Evolutionary conservation across 2,113 vertebrate species (phyloP), one percentile per base, ranked within the genome.

Genomic region (Oncorhynchus tshawytscha): DNA sequence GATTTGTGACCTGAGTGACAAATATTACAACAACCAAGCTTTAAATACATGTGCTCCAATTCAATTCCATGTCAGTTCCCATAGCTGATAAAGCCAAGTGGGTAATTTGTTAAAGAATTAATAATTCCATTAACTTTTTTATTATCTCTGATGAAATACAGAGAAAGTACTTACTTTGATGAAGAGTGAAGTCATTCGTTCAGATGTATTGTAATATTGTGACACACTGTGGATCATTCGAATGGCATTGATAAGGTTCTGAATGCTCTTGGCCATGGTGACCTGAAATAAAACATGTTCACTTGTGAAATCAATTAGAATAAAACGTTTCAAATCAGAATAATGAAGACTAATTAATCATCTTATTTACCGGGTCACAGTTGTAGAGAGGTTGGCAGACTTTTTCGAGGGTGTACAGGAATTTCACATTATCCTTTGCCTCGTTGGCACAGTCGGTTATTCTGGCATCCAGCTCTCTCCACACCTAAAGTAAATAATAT

Each of bases 361-460:
- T 45, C 9, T 8, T 49, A 75, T 80, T 51, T 93, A 96, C 95
- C 76, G 94, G 76, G 76, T 96, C 95, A 78, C 76, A 89, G 75
- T 83, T 92, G 80, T 96, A 96, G 73, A 96, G 93, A 12, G 95
- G 94, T 1, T 92, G 92, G 81, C 94, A 95, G 59, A 94, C 90
- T 84, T 92, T 94, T 85, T 95, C 95, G 82, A 96, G 87, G 2
- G 86, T 92, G 34, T 82, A 11, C 62, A 97, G 89, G 81, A 94
- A 96, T 82, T 94, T 94, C 20, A 94, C 93, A 83, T 95, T 96
- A 83, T 96, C 95, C 85, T 95, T 95, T 0, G 95, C 93, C 82
- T 96, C 95, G 85, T 95, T 96, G 76, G 92, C 91, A 75, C 91
- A 89, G 71, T 95, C 90, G 51, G 94, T 96, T 83, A 97, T 93